Base-by-base conservation (phyloP, 2,113 vertebrate species). In the Pseudopodoces humilis region DNA sequence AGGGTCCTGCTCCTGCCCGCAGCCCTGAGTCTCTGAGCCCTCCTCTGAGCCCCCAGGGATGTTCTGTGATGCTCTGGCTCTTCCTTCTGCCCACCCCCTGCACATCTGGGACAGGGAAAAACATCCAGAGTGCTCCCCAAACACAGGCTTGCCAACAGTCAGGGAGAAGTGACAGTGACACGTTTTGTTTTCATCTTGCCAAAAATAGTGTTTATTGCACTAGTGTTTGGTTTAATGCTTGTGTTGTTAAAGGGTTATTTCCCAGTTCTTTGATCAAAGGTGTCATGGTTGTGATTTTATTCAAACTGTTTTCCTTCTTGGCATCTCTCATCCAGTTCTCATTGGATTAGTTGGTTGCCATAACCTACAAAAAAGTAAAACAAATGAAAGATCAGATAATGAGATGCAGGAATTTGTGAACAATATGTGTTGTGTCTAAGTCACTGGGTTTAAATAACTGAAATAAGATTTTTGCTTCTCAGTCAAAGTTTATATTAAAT, bases 301-400 rank as follows among this genome's bases (percentile, higher is more conserved):
- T 96, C 62, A 39, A 35, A 33, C 37, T 37, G 27, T 18, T 92
- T 79, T 47, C 41, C 80, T 67, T 35, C 33, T 49, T 76, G 58
- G 62, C 2, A 15, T 21, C 17, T 31, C 14, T 63, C 31, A 11
- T 13, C 2, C 25, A 7, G 39, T 8, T 83, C 65, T 64, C 33
- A 37, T 75, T 35, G 27, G 35, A 15, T 97, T 97, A 97, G 87
- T 98, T 76, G 7, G 3, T 90, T 53, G 43, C 62, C 3, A 97
- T 97, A 76, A 96, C 96, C 97, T 98, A 37, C 4, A 78, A 89
- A 91, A 68, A 84, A 9, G 10, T 28, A 75, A 69, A 87, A 56
- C 22, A 47, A 83, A 31, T 20, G 43, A 90, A 80, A 86, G 81
- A 81, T 86, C 55, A 70, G 62, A 53, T 55, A 3, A 6, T 3